Evolutionary conservation across 1,140 invertebrate species (phyloP).

Genomic region (Batillaria attramentaria): DNA sequence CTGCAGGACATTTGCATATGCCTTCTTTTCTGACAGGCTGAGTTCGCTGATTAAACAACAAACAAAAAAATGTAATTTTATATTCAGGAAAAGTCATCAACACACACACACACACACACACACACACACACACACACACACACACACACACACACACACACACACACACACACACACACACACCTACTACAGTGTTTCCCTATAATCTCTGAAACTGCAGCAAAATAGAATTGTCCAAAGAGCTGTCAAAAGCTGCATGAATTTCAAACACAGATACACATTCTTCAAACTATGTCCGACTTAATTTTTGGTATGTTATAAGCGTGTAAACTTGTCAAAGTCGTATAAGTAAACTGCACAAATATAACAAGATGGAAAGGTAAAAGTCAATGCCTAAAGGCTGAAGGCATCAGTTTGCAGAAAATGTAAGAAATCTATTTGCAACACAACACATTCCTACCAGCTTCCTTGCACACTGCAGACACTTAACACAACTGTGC

Average conservation of each 20-base stretch:
- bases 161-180: background rate
- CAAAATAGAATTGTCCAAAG: background rate
- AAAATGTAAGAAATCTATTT: no score
- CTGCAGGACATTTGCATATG: constrained; percentile 60
- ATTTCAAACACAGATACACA: background rate
- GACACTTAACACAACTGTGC: no score
- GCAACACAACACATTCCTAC: no score
- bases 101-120: background rate
- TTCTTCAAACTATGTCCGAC: no score
- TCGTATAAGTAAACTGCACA: no score
- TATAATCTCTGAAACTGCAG: no score
- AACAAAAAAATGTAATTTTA: background rate
- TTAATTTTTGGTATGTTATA: no score
- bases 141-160: background rate
- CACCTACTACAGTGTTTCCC: background rate
- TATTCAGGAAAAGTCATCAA: background rate
- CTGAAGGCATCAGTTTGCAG: no score
- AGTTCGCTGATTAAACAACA: constrained; percentile 58
- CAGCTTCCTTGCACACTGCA: no score
- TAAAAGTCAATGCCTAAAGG: no score
- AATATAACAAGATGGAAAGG: no score
- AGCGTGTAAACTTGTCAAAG: no score
- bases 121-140: background rate
- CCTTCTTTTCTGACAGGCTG: constrained; percentile 66
- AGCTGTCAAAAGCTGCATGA: background rate